Evolutionary conservation across 2,113 vertebrate species (phyloP), one percentile per base, ranked within the genome.

Genomic region (Scalopus aquaticus): DNA sequence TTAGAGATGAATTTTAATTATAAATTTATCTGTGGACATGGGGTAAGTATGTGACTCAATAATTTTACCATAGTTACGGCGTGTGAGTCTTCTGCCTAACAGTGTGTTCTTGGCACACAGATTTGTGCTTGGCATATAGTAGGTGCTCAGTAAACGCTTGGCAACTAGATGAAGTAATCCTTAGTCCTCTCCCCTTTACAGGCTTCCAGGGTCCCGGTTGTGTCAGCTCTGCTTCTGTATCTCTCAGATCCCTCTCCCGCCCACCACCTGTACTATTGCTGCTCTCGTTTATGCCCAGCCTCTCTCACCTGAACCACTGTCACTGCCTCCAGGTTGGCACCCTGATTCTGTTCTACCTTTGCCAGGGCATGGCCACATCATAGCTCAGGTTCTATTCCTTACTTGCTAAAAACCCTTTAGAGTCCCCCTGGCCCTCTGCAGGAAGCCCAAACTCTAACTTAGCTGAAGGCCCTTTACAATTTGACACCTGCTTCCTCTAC

Each of bases 211-310:
- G 37, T 77, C 2, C 83, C 13, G 15, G 39, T 58, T 77, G 8
- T 37, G 10, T 37, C 2, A 5, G 44, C 58, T 89, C 24, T 82
- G 28, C 54, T 62, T 46, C n/a, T 64, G 1, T 11, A 0, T 49
- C 13, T 51, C 87, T 85, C 1, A 32, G 8, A 20, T 30, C 15
- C 17, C 12, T 11, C 35, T 49, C n/a, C 22, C n/a, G 49, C 5
- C 11, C 2, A 0, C 39, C 3, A 1, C 19, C 62, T 86, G 5
- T 8, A 9, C 24, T 16, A 2, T 35, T 44, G 5, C 16, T 28
- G 5, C 32, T 81, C 11, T 3, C 2, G n/a, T 35, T 37, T 3
- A 17, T 39, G 32, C 3, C 15, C 10, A 9, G 22, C 22, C 3
- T 62, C 56, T 17, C 20, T 86, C 44, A 19, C 17, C 26, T 79